Evolutionary conservation across 2,888 invertebrate genomes (phyloP), one percentile per base, ranked within the genome.

Genomic region (Himalopsyche kuldschensis): DNA sequence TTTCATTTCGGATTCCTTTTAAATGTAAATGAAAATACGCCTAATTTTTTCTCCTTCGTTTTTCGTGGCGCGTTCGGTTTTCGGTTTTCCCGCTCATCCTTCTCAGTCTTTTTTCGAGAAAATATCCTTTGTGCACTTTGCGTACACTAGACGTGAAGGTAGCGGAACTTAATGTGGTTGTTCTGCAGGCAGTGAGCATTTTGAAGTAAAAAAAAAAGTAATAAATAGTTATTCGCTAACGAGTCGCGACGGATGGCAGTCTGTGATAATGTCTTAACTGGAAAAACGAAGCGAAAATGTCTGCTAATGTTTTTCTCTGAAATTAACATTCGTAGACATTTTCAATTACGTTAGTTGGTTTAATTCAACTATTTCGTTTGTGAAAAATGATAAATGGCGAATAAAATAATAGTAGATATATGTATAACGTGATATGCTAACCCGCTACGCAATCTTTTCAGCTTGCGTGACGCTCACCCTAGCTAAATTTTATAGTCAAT

Each of bases 21-120:
- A 85, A 82, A 85, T 85, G 84, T 80, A 85, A 85, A 85, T 84
- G 84, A 84, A 85, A 84, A 85, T 80, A 79, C 79, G 81, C 76
- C 84, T 84, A 84, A 84, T 83, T 85, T 83, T 84, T 84, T 48
- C 30, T 81, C 82, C 78, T 83, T 31, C 69, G 63, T 75, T 81
- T 81, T 78, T 46, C 47, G 63, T 31, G 46, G 69, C 80, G 79
- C 69, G 47, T 47, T 30, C 41, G 41, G 31, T 80, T 78, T 48
- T 32, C 81, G 77, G 75, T 79, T 48, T 81, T 75, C 55, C 31
- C 27, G 48, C 41, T 46, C 78, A 32, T 76, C 46, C 81, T 15
- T 35, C 78, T 27, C 35, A 35, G 24, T 47, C 48, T 27, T 35
- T 41, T 79, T 48, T 27, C 32, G 32, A 35, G 35, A n/a, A 4